Evolutionary conservation across 2,113 vertebrate species (phyloP).

Genomic region (Colaptes auratus): DNA sequence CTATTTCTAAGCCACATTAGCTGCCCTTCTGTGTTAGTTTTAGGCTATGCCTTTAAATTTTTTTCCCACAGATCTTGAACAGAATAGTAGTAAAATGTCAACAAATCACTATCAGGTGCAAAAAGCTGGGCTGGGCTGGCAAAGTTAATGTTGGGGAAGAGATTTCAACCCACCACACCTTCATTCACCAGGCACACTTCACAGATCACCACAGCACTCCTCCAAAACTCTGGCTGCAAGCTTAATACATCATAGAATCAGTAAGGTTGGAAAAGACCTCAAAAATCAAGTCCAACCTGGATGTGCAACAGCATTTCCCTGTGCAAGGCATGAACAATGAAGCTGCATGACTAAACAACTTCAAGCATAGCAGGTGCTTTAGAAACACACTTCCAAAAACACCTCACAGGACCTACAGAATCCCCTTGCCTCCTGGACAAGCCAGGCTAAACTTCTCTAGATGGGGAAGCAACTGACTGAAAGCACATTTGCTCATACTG

Average conservation of each 20-base stretch:
- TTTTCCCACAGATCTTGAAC: too few species aligned
- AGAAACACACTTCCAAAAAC: too few species aligned
- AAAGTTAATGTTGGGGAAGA: too few species aligned
- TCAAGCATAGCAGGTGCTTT: not conserved
- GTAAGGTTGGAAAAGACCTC: too few species aligned
- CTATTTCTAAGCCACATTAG: not conserved
- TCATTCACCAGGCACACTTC: not conserved
- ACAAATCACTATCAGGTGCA: too few species aligned
- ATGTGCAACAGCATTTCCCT: not conserved
- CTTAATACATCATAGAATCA: not conserved
- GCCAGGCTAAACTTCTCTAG: not conserved
- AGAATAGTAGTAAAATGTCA: too few species aligned
- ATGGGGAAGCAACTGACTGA: fast-evolving
- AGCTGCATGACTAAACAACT: not conserved
- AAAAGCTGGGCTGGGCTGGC: too few species aligned
- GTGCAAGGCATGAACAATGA: not conserved
- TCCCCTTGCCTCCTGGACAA: not conserved
- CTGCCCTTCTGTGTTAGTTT: too few species aligned
- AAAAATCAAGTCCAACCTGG: too few species aligned
- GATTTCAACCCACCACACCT: too few species aligned
- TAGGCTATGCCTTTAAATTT: too few species aligned
- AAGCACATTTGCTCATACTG: fast-evolving
- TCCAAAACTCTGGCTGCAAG: not conserved
- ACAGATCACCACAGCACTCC: not conserved
- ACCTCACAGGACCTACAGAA: too few species aligned